Percentiles rank a stretch among this genome's conserved stretches.
phyloP scores from a whole-genome alignment of 2,797 vertebrate genomes.

The Peromyscus melanophrys region DNA sequence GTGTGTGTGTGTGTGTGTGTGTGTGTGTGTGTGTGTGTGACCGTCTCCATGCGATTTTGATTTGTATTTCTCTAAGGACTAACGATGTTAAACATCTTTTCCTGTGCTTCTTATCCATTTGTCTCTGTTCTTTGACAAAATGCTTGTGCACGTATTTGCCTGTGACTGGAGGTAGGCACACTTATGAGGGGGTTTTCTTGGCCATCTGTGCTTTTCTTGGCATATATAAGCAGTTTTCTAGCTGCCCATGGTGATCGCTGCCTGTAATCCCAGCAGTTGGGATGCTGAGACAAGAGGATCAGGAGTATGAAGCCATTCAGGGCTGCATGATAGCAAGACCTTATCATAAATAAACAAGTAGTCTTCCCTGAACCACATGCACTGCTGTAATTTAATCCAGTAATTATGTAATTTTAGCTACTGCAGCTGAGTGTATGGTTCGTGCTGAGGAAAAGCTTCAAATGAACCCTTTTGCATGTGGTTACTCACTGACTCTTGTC shows the following conservation, averaged over 20 bases:
- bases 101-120: not conserved
- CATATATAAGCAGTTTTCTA: not conserved
- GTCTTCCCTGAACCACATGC: not conserved
- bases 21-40: not conserved
- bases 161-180: not conserved
- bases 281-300: not conserved
- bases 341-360: not conserved
- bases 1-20: not conserved
- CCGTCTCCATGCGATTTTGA: not conserved
- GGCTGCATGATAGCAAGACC: not conserved
- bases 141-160: not conserved
- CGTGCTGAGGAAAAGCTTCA: not conserved
- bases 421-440: not conserved
- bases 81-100: not conserved
- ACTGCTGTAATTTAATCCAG: slow-evolving; percentile 5
- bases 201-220: not conserved
- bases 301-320: not conserved
- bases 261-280: not conserved
- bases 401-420: not conserved
- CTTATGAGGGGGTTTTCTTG: slow-evolving; percentile 13
- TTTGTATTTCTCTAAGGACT: slow-evolving; percentile 25
- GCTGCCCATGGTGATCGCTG: not conserved
- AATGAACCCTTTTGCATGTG: not conserved
- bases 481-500: not conserved
- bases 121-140: not conserved